Conservation (phyloP, 2,888 invertebrate genomes). For the Brachylomia viminalis region DNA sequence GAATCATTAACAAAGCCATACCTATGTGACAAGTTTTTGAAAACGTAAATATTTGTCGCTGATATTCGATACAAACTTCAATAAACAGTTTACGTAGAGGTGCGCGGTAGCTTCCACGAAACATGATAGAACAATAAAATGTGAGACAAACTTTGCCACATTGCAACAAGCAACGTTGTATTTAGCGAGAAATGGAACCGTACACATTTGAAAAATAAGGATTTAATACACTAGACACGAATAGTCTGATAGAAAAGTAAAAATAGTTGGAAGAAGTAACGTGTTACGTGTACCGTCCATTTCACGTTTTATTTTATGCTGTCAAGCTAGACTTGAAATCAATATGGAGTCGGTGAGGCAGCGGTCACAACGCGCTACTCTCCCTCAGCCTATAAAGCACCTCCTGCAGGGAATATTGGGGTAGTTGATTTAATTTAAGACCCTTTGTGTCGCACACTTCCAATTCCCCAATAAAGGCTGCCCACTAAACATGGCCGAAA, state of each 20-base stretch:
- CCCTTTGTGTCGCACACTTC: conserved; percentile 86
- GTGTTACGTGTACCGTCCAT: conserved; percentile 40
- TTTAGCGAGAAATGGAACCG: conserved; percentile 64
- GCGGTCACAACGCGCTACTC: conserved; percentile 69
- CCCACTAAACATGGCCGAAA: conserved; percentile 79
- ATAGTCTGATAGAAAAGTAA: conserved; percentile 51
- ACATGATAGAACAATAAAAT: conserved; percentile 75
- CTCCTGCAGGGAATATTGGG: conserved; percentile 82
- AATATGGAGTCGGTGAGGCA: conserved; percentile 69
- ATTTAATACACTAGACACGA: conserved; percentile 67
- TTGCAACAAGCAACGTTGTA: conserved; percentile 68
- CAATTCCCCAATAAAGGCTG: conserved; percentile 85
- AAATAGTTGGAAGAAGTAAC: conserved; percentile 51
- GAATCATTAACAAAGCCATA: conserved; percentile 29
- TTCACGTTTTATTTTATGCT: conserved; percentile 68
- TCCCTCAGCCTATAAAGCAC: conserved; percentile 76
- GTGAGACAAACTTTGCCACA: conserved; percentile 71
- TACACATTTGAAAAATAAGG: conserved; percentile 68
- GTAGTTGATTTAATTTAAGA: conserved; percentile 86
- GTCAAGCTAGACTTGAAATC: conserved; percentile 69
- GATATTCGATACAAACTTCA: conserved; percentile 47
- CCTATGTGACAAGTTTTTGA: conserved; percentile 12
- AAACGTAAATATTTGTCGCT: conserved; percentile 38
- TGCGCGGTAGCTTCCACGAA: conserved; percentile 36
- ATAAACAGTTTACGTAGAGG: conserved; percentile 41